Percentiles rank a stretch among this genome's conserved stretches.
Evolutionary conservation across 1,140 invertebrate genomes (phyloP).

Genomic region (Psix sp.): DNA sequence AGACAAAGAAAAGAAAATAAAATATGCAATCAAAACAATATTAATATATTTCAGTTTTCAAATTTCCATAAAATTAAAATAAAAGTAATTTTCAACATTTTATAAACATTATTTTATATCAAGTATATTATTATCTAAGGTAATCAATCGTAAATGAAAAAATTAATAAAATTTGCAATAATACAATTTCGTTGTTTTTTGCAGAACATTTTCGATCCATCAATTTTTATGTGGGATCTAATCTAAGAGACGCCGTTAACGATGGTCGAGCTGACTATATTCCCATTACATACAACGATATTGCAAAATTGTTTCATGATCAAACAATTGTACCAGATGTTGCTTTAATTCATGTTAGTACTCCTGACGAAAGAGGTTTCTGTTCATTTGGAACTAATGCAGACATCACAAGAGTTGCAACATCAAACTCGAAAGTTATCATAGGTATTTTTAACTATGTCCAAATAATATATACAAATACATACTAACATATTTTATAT

Average conservation of each 20-base stretch:
- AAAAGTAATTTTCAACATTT: too few relatives aligned
- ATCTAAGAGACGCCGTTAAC: constrained; percentile 89
- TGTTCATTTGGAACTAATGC: constrained; percentile 94
- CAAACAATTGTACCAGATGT: constrained; percentile 90
- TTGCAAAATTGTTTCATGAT: constrained; percentile 89
- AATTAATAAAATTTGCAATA: constrained; percentile 5
- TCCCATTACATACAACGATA: constrained; percentile 93
- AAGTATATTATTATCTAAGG: too few relatives aligned
- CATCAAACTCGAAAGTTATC: constrained; percentile 89
- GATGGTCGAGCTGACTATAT: constrained; percentile 91
- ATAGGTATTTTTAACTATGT: constrained; percentile 82
- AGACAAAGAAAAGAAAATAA: too few relatives aligned
- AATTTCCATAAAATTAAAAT: too few relatives aligned
- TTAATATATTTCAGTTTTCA: too few relatives aligned
- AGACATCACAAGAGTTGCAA: constrained; percentile 89
- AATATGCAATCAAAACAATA: too few relatives aligned
- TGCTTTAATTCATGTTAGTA: constrained; percentile 89
- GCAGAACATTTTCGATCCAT: constrained; percentile 84
- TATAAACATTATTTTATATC: too few relatives aligned
- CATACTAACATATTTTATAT: not conserved
- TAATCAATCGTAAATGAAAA: not conserved
- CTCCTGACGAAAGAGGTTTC: constrained; percentile 92
- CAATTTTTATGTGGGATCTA: constrained; percentile 93
- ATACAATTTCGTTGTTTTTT: constrained; percentile 51
- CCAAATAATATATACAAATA: not conserved